These are phyloP conservation scores for Ichneumon xanthorius DNA, from an alignment of 2,888 invertebrate genomes.

Conservation along the genomic window DNA sequence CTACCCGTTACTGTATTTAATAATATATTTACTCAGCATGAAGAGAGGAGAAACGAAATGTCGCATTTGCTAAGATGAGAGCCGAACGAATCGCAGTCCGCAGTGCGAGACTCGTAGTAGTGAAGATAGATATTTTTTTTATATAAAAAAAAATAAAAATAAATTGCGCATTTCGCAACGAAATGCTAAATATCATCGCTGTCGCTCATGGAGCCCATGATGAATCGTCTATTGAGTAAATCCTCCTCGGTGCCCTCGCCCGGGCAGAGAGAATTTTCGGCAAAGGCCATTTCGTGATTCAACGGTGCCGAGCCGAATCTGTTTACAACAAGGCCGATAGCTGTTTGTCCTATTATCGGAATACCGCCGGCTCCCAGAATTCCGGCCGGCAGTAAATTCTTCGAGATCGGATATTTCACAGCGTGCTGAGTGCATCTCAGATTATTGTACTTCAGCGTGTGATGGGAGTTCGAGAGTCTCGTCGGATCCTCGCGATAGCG, in stretches of 20 bases:
- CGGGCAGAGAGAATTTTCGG: constrained; percentile 76
- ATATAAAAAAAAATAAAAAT: not conserved
- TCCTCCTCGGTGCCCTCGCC: constrained; percentile 77
- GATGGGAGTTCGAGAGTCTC: constrained; percentile 74
- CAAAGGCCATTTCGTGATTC: constrained; percentile 74
- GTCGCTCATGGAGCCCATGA: constrained; percentile 80
- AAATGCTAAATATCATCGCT: constrained; percentile 74
- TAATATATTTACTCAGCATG: too few species aligned
- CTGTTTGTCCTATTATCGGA: constrained; percentile 81
- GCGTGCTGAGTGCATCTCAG: constrained; percentile 78
- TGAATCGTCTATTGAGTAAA: constrained; percentile 78
- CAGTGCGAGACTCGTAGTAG: not conserved
- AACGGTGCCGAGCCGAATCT: constrained; percentile 80
- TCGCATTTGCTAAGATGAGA: too few species aligned
- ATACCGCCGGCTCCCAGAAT: constrained; percentile 80
- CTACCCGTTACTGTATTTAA: too few species aligned
- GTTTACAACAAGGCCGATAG: constrained; percentile 82
- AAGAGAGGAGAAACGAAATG: too few species aligned
- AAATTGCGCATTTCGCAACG: not conserved
- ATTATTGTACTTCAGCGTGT: constrained; percentile 80
- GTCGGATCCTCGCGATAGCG: constrained; percentile 80
- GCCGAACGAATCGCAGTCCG: too few species aligned
- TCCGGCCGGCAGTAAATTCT: constrained; percentile 78
- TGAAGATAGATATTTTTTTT: not conserved
- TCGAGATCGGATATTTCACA: constrained; percentile 78